phyloP scores from a whole-genome alignment of 2,888 invertebrate species.

The Hartigia nigra region DNA sequence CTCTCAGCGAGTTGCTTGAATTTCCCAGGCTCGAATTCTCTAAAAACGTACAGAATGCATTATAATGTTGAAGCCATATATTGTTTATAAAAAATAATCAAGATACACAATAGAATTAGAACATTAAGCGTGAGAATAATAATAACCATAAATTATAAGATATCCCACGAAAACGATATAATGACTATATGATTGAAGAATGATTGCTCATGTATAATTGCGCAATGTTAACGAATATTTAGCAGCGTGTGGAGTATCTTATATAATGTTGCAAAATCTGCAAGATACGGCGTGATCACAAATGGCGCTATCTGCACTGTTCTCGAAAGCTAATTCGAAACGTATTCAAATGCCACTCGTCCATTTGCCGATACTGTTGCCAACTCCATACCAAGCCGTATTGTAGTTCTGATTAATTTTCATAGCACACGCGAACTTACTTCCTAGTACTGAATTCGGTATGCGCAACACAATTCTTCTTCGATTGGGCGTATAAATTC shows the following conservation, averaged over 20 bases:
- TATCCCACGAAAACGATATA: not conserved
- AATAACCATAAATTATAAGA: not conserved
- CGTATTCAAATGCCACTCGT: not conserved
- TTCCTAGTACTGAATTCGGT: not conserved
- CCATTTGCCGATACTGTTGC: not conserved
- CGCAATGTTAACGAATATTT: not conserved
- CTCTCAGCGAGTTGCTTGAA: conserved; percentile 43
- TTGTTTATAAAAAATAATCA: not conserved
- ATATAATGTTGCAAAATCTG: not conserved
- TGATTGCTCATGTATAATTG: not conserved
- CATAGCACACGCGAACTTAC: not conserved
- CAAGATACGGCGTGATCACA: not conserved
- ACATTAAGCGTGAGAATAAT: not conserved
- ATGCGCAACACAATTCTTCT: not conserved
- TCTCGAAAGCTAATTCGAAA: not conserved
- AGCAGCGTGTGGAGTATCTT: not conserved
- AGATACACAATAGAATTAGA: not conserved
- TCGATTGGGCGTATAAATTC: not conserved
- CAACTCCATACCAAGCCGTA: not conserved
- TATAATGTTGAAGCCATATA: not conserved
- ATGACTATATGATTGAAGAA: not conserved
- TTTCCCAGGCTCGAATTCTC: conserved; percentile 43
- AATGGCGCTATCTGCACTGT: not conserved
- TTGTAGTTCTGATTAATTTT: not conserved
- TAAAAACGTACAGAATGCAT: conserved; percentile 26